Base-by-base conservation (phyloP, 2,113 vertebrate genomes). In the Myrmophylax atrothorax region DNA sequence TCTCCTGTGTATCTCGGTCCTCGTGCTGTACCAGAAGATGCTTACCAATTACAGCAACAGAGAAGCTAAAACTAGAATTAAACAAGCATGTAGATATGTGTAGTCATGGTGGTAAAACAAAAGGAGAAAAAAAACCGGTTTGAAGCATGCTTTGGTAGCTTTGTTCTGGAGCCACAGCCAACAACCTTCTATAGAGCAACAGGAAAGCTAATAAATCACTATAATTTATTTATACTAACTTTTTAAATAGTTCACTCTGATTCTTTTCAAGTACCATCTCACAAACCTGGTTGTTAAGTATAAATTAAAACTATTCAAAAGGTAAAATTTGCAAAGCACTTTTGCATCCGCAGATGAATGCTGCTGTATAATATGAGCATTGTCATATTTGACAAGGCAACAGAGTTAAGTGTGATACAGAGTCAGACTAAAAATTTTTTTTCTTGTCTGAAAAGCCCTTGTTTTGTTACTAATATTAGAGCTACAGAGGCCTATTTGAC, bases 391-490 rank as follows among this genome's bases (percentile, higher is more conserved):
- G 96, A 96, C 96, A 96, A 97, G 96, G 95, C 94, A 92, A 94
- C 93, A 92, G 93, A 96, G 94, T 95, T 96, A 97, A 95, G 62
- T 95, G 88, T 95, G 96, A 97, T 93, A 93, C 83, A 84, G 96
- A 96, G 90, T 92, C 93, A 97, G 96, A 96, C 90, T 93, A 95
- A 94, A 91, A 93, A 92, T 87, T 96, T 96, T 96, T 80, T 88
- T 96, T 78, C 96, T 89, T 90, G 92, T 89, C 95, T 97, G 96
- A 96, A 97, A 97, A 96, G 96, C 93, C 74, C 95, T 93, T 97
- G 94, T 97, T 97, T 96, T 96, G 94, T 95, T 96, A 93, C 96
- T 97, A 96, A 96, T 97, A 95, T 97, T 96, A 97, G 96, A 94
- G 92, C 90, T 90, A 96, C 93, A 96, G 92, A 84, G 49, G 84